A percentile compares a stretch with the other conserved stretches of the same genome.
Evolutionary conservation across 2,797 vertebrate species (phyloP).

Genomic region (Sebastes baramenuke): DNA sequence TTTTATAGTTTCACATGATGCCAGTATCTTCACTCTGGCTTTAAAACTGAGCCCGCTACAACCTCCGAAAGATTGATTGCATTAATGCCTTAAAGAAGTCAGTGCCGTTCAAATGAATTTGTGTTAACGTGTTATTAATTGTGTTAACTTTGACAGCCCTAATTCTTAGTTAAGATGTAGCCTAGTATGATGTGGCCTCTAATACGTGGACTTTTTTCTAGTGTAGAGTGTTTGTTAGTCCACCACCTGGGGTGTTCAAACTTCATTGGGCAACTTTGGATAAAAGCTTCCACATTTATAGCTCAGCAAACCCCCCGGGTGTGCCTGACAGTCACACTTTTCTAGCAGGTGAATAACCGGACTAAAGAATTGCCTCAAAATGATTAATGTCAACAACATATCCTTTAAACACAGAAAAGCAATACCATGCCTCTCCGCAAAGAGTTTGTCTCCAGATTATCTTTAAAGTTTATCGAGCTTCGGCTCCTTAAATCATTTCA

Average conservation of each 20-base stretch:
- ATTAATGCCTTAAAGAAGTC: too few relatives aligned
- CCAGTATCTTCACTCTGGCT: too few relatives aligned
- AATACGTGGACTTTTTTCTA: neutral
- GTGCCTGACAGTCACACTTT: neutral
- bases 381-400: constrained; percentile 9
- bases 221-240: neutral
- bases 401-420: neutral
- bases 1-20: too few relatives aligned
- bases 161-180: neutral
- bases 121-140: accelerated
- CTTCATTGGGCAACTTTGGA: neutral
- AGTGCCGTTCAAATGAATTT: too few relatives aligned
- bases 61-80: too few relatives aligned
- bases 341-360: neutral
- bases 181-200: neutral
- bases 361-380: neutral
- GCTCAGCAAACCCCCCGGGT: neutral
- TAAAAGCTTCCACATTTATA: neutral
- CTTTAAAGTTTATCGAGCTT: constrained; percentile 10
- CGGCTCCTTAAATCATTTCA: constrained; percentile 2
- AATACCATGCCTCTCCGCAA: neutral
- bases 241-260: neutral
- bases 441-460: neutral
- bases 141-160: too few relatives aligned
- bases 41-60: too few relatives aligned